Base-by-base conservation (phyloP, 2,113 vertebrate genomes). In the Choloepus hoffmanni region DNA sequence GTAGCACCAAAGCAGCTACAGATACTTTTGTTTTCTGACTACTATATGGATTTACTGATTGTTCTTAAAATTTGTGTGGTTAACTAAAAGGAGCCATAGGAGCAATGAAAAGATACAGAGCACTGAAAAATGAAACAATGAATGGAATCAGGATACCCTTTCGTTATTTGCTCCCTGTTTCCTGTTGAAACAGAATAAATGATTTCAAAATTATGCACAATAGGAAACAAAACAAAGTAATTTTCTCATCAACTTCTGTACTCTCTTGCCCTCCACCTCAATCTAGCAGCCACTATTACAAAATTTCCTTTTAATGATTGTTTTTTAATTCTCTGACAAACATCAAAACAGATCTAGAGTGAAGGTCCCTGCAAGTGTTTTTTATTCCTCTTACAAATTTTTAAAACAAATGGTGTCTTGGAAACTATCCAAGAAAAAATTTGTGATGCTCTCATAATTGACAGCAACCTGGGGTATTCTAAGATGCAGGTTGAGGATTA, bases 351-450 rank as follows among this genome's bases (percentile, higher is more conserved):
- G 68, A 84, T 79, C 24, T 36, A 74, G 73, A 24, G 4, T 81
- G 43, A 86, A 33, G 7, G 68, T 74, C 36, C 26, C 30, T 67
- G 40, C 28, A 48, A 90, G 10, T 83, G 50, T 30, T 92, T 65
- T 77, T 84, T 89, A 86, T 91, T 85, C 11, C 36, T 24, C 36
- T 79, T 94, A 40, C 26, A 85, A 87, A 76, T 78, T 96, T 92
- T 74, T 58, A 91, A 90, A 96, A 94, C 55, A 95, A 94, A 82
- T 78, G 18, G 40, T 90, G 7, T 55, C 85, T 95, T 96, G 68
- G 28, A 94, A 95, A 65, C 45, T 40, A 96, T 65, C 55, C 45
- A 82, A 78, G 88, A 67, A 81, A 92, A 92, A 43, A 40, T 9
- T 4, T 10, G 10, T 90, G 62, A 65, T 19, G 30, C 26, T 87